These are phyloP conservation scores for Myodes glareolus DNA, from an alignment of 2,113 vertebrate genomes.

Conservation along the genomic window DNA sequence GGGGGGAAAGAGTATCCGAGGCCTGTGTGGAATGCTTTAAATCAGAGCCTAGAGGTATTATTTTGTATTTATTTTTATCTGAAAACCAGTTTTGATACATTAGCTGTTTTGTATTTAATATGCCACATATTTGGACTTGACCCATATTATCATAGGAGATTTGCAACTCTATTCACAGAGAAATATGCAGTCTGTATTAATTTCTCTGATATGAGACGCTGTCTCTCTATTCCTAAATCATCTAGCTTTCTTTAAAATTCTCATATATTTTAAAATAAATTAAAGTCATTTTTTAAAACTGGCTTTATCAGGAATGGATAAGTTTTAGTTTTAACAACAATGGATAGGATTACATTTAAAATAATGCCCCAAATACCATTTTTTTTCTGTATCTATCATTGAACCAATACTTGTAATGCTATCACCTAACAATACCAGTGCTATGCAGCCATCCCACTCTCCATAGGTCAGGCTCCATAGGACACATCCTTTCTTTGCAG, in stretches of 20 bases:
- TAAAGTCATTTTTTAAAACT: constrained; percentile 59
- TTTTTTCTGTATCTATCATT: not conserved
- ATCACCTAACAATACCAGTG: not conserved
- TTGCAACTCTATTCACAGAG: constrained; percentile 26
- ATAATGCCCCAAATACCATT: not conserved
- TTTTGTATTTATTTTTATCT: not conserved
- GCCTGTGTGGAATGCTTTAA: not conserved
- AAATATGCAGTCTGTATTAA: constrained; percentile 31
- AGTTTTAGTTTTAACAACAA: constrained; percentile 38
- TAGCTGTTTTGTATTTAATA: constrained; percentile 5
- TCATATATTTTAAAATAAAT: constrained; percentile 55
- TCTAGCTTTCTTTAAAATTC: constrained; percentile 63
- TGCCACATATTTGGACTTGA: not conserved
- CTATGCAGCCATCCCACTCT: not conserved
- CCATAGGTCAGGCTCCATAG: not conserved
- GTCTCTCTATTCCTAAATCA: not conserved
- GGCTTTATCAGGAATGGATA: constrained; percentile 34
- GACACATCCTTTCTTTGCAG: constrained; percentile 9
- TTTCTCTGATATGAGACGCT: constrained; percentile 52
- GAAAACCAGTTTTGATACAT: not conserved
- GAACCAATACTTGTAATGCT: not conserved
- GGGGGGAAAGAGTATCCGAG: not conserved
- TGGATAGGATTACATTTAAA: not conserved
- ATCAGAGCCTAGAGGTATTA: not conserved
- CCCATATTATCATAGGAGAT: constrained; percentile 34